phyloP scores from a whole-genome alignment of 37 sponge, comb jelly and placozoan species.

The Spongilla lacustris region DNA sequence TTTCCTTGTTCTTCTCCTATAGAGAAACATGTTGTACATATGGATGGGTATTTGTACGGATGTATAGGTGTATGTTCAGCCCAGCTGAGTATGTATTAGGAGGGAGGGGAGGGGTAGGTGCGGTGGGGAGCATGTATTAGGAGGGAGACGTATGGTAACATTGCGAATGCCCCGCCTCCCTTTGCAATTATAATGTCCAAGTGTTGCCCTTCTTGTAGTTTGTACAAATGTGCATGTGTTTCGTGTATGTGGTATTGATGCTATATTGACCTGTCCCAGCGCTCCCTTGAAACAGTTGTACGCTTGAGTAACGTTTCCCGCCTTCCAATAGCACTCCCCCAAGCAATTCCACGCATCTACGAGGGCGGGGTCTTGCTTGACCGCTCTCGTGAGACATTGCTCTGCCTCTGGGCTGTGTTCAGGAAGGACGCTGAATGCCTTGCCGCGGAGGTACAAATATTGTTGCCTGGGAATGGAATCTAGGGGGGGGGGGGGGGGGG shows the following conservation, averaged over 20 bases:
- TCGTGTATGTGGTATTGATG: background rate
- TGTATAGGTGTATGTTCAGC: no score
- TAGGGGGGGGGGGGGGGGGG: background rate
- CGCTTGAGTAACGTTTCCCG: slow-evolving; percentile 67
- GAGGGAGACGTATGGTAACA: no score
- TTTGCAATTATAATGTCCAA: no score
- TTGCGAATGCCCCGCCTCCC: no score
- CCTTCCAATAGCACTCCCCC: slow-evolving; percentile 90
- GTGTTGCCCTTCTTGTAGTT: no score
- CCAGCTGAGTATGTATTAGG: no score
- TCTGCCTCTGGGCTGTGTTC: slow-evolving; percentile 62
- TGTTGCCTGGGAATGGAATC: slow-evolving; percentile 37
- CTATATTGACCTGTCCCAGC: slow-evolving; percentile 53
- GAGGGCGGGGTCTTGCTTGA: slow-evolving; percentile 75
- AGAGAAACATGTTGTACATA: background rate
- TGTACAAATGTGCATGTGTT: background rate
- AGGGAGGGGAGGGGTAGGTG: no score
- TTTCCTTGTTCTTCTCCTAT: slow-evolving; percentile 66
- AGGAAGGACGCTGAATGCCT: slow-evolving; percentile 69
- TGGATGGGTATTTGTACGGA: background rate
- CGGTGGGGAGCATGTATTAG: no score
- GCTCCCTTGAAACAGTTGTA: slow-evolving; percentile 82
- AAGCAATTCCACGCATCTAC: slow-evolving; percentile 77
- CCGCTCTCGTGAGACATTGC: slow-evolving; percentile 53
- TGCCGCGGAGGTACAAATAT: slow-evolving; percentile 48